A percentile compares a stretch with the other conserved stretches of the same genome.
Conservation (phyloP, 2,888 invertebrate genomes). For the Escarpia spicata region DNA sequence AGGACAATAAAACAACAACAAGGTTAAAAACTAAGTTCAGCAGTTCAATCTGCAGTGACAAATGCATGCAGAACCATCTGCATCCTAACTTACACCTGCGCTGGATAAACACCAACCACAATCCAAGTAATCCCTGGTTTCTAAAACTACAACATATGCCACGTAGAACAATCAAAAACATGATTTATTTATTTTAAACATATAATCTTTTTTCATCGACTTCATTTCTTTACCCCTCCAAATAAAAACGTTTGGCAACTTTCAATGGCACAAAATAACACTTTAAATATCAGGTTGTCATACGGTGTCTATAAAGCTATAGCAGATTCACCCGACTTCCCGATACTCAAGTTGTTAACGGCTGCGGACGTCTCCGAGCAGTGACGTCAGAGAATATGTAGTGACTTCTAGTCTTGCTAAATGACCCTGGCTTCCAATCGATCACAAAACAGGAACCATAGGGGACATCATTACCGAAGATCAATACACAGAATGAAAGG, state of each 20-base stretch:
- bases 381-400: too few species aligned
- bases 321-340: not conserved
- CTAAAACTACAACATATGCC: constrained; percentile 3
- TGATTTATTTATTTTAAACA: not conserved
- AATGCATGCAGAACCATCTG: not conserved
- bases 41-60: not conserved
- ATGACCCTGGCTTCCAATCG: too few species aligned
- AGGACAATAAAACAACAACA: not conserved
- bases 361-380: too few species aligned
- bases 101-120: not conserved
- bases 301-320: not conserved
- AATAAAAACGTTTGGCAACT: constrained; percentile 3
- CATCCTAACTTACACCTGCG: not conserved
- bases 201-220: not conserved
- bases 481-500: too few species aligned
- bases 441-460: too few species aligned
- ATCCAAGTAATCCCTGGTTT: not conserved
- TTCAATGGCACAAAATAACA: constrained; percentile 16
- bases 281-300: not conserved
- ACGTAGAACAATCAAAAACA: not conserved
- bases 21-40: constrained; percentile 8
- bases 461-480: not conserved
- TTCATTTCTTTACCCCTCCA: not conserved
- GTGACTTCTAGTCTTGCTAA: too few species aligned
- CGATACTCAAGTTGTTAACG: not conserved